Evolutionary conservation across 1,140 invertebrate species (phyloP), one percentile per base, ranked within the genome.

Genomic region (Aphelenchoides fujianensis): DNA sequence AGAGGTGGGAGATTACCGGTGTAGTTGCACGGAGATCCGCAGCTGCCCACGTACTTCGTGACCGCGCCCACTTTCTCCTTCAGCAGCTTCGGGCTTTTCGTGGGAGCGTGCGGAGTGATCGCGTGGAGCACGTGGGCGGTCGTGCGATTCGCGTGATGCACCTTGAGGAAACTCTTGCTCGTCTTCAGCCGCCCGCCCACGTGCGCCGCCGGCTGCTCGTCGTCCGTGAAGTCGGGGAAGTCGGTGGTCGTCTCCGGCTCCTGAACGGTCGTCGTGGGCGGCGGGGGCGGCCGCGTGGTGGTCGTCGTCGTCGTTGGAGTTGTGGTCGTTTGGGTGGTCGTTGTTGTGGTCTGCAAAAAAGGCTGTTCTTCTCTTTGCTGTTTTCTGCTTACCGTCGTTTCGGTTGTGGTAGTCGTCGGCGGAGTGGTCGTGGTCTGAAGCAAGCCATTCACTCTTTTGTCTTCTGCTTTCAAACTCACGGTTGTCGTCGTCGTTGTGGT

Each of bases 401-500:
- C 27, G 16, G 23, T 74, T 23, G n/a, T 69, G 7, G 61, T 68
- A 27, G 41, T 62, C 35, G 72, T 74, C 31, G 7, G 34, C 34
- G 16, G 9, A 27, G 68, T 34, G 63, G 28, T 55, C 1, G 63
- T 61, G 35, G 28, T 66, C 30, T n/a, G n/a, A n/a, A n/a, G n/a
- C n/a, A n/a, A n/a, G n/a, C n/a, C n/a, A n/a, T n/a, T n/a, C n/a
- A n/a, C n/a, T n/a, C n/a, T n/a, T n/a, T 30, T 2, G 28, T 61
- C 28, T 19, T 61, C 37, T n/a, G 28, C n/a, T 19, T 27, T 61
- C n/a, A 1, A 61, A 7, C 54, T 23, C 34, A 67, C 55, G 5
- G 77, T 76, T 34, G 77, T 79, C 1, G 75, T 76, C n/a, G n/a
- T n/a, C 2, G 74, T 76, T 16, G 76, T 76, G 34, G 70, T 69